phyloP scores from a whole-genome alignment of 2,888 invertebrate species.

The Augochlorella aurata region DNA sequence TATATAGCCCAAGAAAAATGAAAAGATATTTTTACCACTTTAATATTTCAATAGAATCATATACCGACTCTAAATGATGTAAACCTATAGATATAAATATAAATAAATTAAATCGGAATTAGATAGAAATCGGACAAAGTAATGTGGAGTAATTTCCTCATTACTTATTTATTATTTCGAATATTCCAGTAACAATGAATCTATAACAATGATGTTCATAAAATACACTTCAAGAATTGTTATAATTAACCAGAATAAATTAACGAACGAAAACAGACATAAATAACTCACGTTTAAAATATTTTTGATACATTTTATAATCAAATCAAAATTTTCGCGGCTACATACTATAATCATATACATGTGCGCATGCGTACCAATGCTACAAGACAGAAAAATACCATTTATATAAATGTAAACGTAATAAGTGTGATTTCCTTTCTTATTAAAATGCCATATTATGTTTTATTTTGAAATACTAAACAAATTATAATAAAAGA shows the following conservation, averaged over 20 bases:
- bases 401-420: background rate
- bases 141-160: too few species aligned
- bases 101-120: background rate
- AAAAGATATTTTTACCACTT: background rate
- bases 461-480: background rate
- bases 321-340: slow-evolving; percentile 18
- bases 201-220: too few species aligned
- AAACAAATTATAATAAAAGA: background rate
- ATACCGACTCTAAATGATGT: background rate
- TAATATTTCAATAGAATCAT: background rate
- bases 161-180: background rate
- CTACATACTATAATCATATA: background rate
- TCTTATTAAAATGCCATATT: background rate
- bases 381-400: background rate
- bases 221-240: too few species aligned
- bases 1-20: background rate
- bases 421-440: background rate
- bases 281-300: background rate
- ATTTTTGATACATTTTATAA: background rate
- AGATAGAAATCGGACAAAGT: too few species aligned
- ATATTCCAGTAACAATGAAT: too few species aligned
- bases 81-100: background rate
- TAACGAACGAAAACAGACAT: too few species aligned
- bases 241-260: too few species aligned
- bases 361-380: background rate